phyloP scores from a whole-genome alignment of 1,140 invertebrate species.

The Ruditapes philippinarum region DNA sequence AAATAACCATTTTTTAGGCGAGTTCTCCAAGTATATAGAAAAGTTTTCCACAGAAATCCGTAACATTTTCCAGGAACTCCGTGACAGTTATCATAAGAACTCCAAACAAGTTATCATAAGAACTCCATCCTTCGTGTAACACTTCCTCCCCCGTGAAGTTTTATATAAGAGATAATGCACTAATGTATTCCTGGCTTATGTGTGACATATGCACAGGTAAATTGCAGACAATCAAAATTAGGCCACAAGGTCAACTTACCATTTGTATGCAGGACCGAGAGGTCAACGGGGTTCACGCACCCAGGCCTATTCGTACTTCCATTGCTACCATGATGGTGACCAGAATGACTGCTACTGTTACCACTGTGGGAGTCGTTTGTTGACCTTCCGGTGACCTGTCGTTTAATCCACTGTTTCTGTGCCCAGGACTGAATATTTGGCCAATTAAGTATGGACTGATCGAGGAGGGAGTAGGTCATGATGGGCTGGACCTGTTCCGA shows the following conservation, averaged over 20 bases:
- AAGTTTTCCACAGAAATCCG: too few species aligned
- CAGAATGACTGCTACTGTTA: constrained; percentile 31
- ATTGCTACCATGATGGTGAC: constrained; percentile 26
- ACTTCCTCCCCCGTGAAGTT: too few species aligned
- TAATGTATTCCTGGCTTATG: too few species aligned
- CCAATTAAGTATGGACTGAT: constrained; percentile 86
- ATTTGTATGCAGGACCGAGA: constrained; percentile 31
- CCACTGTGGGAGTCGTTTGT: constrained; percentile 29
- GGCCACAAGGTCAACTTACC: constrained; percentile 26
- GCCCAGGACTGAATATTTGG: constrained; percentile 86
- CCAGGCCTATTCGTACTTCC: not conserved
- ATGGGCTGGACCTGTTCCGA: constrained; percentile 76
- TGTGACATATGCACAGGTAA: too few species aligned
- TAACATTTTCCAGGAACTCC: too few species aligned
- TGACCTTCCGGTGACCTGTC: constrained; percentile 76
- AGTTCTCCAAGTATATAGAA: too few species aligned
- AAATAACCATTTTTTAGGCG: too few species aligned
- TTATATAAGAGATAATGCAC: too few species aligned
- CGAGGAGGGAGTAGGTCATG: constrained; percentile 84
- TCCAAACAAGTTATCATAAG: too few species aligned
- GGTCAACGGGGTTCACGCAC: constrained; percentile 17
- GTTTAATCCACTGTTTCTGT: constrained; percentile 85
- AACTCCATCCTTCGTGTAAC: too few species aligned
- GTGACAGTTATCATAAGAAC: too few species aligned
- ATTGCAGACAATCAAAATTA: too few species aligned